Evolutionary conservation across 2,797 vertebrate species (phyloP).

Genomic region (Coregonus suidteri): DNA sequence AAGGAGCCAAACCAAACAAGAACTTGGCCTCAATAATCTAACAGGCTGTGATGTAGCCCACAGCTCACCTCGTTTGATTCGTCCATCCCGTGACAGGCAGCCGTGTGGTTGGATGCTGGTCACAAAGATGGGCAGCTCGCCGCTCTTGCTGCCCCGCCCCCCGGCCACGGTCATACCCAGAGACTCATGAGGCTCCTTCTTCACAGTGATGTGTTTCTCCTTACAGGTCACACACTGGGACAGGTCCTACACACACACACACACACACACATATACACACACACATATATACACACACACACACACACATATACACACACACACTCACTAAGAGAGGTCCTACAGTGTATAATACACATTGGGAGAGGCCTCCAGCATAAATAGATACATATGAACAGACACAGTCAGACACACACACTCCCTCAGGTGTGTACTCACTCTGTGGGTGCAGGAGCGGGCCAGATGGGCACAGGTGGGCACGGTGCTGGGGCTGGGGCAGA

Average conservation of each 20-base stretch:
- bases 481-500: slow-evolving; percentile 88
- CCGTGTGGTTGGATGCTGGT: slow-evolving; percentile 97
- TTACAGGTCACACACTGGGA: slow-evolving; percentile 95
- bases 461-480: slow-evolving; percentile 78
- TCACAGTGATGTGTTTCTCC: slow-evolving; percentile 96
- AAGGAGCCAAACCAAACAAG: background rate
- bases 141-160: slow-evolving; percentile 95
- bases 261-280: slow-evolving; percentile 13
- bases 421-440: slow-evolving; percentile 75
- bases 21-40: background rate
- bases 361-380: background rate
- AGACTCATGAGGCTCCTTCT: slow-evolving; percentile 95
- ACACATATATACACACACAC: slow-evolving; percentile 15
- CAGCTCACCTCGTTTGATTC: slow-evolving; percentile 91
- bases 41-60: background rate
- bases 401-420: slow-evolving; percentile 15
- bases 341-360: background rate
- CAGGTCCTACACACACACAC: slow-evolving; percentile 81
- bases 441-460: slow-evolving; percentile 87
- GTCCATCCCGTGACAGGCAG: slow-evolving; percentile 92
- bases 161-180: slow-evolving; percentile 98
- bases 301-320: slow-evolving; percentile 9
- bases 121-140: slow-evolving; percentile 97
- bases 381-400: slow-evolving; percentile 7
- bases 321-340: background rate